Evolutionary conservation across 2,888 invertebrate genomes (phyloP).

Genomic region (Drosophila peninsularis): DNA sequence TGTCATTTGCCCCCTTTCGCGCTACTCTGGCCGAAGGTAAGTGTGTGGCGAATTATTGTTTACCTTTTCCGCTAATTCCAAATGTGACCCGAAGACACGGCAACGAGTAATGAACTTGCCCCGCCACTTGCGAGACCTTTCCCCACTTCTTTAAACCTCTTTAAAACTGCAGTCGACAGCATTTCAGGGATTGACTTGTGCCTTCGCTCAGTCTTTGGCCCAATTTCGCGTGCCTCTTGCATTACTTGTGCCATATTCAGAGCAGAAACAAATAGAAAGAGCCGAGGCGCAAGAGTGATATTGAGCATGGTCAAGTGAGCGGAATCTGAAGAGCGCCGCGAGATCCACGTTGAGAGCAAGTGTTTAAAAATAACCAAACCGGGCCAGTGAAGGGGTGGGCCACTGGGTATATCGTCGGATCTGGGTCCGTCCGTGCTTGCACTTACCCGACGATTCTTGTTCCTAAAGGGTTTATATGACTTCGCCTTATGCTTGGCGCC

Average conservation of each 20-base stretch:
- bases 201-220: not conserved
- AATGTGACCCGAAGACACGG: slow-evolving; percentile 33
- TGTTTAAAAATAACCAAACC: slow-evolving; percentile 57
- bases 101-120: slow-evolving; percentile 47
- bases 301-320: slow-evolving; percentile 9
- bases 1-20: slow-evolving; percentile 44
- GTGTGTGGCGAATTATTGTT: slow-evolving; percentile 70
- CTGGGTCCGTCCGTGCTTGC: slow-evolving; percentile 32
- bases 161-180: slow-evolving; percentile 32
- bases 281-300: slow-evolving; percentile 17
- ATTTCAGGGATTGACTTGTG: slow-evolving; percentile 20
- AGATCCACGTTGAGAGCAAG: slow-evolving; percentile 35
- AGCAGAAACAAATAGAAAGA: slow-evolving; percentile 6
- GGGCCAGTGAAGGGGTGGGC: slow-evolving; percentile 21
- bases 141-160: not conserved
- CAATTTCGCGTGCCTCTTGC: slow-evolving; percentile 15
- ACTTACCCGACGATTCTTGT: slow-evolving; percentile 83
- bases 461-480: slow-evolving; percentile 78
- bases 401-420: slow-evolving; percentile 14
- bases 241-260: not conserved
- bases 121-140: slow-evolving; percentile 5
- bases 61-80: slow-evolving; percentile 61
- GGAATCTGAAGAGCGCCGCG: slow-evolving; percentile 20
- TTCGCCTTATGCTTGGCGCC: slow-evolving; percentile 74
- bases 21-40: slow-evolving; percentile 28